Conservation (phyloP, 2,888 invertebrate genomes). For the Thecophora atra region DNA sequence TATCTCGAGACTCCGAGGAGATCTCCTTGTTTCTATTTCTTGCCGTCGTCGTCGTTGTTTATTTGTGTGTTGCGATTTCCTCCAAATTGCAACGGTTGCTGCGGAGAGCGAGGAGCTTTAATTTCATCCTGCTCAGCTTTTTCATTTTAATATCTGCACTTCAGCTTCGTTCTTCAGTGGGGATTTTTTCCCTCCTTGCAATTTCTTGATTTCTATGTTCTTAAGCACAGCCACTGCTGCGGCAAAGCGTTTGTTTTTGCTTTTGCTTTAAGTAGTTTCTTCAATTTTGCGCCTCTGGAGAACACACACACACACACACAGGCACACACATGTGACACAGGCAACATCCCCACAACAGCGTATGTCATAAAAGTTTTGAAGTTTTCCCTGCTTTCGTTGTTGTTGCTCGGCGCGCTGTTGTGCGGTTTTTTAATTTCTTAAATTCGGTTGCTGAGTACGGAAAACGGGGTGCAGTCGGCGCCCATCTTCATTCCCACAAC, state of each 20-base stretch:
- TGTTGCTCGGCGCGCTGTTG: background rate
- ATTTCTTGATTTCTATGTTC: slow-evolving; percentile 43
- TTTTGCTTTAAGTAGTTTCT: slow-evolving; percentile 35
- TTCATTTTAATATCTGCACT: background rate
- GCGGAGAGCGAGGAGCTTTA: background rate
- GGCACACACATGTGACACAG: background rate
- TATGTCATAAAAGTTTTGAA: slow-evolving; percentile 20
- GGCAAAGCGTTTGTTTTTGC: background rate
- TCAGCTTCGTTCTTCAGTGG: background rate
- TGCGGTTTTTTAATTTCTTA: slow-evolving; percentile 31
- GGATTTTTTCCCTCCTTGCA: background rate
- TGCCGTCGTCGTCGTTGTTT: background rate
- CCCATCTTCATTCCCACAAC: background rate
- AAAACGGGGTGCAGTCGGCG: background rate
- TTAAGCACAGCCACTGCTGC: slow-evolving; percentile 24
- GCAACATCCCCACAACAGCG: background rate
- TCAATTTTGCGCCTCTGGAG: slow-evolving; percentile 34
- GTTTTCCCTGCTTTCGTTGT: slow-evolving; percentile 16
- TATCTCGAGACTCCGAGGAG: background rate
- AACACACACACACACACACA: slow-evolving; percentile 28
- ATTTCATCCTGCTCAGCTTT: background rate
- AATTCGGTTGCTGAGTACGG: background rate
- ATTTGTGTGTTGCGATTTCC: background rate
- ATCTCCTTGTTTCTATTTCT: slow-evolving; percentile 1
- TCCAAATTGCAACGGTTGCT: background rate